A percentile compares a stretch with the other conserved stretches of the same genome.
Conservation (phyloP, 2,797 vertebrate genomes). For the Furcifer pardalis region DNA sequence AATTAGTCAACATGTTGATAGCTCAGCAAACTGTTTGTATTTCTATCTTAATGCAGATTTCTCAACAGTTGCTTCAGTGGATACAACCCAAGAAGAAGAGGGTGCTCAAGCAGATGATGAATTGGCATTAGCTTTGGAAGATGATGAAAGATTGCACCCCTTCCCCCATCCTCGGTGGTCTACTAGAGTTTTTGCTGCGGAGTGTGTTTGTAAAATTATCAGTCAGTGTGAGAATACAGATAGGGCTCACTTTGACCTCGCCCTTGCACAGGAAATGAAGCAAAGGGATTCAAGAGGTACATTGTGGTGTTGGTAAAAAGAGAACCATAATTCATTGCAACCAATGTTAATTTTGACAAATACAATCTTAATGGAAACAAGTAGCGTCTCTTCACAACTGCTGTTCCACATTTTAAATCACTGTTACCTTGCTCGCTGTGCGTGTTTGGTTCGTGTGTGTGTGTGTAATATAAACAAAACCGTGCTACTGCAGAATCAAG, state of each 20-base stretch:
- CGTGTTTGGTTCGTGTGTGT: not conserved
- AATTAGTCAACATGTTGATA: not conserved
- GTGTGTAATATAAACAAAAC: not conserved
- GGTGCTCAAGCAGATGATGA: conserved; percentile 80
- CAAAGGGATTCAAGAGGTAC: conserved; percentile 85
- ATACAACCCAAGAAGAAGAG: conserved; percentile 86
- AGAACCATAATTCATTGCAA: not conserved
- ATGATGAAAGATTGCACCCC: conserved; percentile 74
- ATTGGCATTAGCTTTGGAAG: conserved; percentile 78
- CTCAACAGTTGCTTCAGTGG: conserved; percentile 72
- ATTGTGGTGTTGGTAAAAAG: conserved; percentile 38
- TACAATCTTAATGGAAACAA: conserved; percentile 4
- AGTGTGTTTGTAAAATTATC: conserved; percentile 89
- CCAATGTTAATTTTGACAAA: conserved; percentile 31
- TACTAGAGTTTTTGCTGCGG: conserved; percentile 89
- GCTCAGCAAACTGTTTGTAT: not conserved
- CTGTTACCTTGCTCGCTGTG: not conserved
- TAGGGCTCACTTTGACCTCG: conserved; percentile 86
- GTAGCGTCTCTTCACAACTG: not conserved
- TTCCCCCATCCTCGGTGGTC: conserved; percentile 88
- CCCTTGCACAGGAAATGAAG: conserved; percentile 86
- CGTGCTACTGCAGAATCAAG: not conserved
- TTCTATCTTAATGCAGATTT: conserved; percentile 76
- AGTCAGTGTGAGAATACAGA: conserved; percentile 82
- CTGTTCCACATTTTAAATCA: not conserved